Evolutionary conservation across 1,140 invertebrate species (phyloP).

Genomic region (Pseudomyrmex gracilis): DNA sequence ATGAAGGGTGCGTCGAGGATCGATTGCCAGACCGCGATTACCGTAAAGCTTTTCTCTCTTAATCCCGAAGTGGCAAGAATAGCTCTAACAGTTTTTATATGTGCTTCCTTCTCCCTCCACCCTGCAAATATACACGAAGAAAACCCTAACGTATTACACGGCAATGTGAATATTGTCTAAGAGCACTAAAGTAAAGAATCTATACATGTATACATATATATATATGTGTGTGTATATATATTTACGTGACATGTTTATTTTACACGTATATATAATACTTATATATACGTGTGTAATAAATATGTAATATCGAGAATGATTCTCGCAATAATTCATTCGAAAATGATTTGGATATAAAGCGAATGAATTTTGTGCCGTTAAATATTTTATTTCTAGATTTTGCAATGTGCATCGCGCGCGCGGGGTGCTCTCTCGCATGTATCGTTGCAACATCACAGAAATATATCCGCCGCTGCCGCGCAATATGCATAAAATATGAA

Average conservation of each 20-base stretch:
- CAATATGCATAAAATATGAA: slow-evolving; percentile 63
- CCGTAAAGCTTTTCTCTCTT: slow-evolving; percentile 20
- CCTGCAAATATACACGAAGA: neutral
- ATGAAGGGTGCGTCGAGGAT: slow-evolving; percentile 18
- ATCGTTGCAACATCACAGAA: slow-evolving; percentile 56
- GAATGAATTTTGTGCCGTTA: slow-evolving; percentile 58
- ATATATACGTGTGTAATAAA: slow-evolving; percentile 39
- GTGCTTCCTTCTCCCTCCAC: too few species aligned
- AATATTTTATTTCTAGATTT: slow-evolving; percentile 62
- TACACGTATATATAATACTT: neutral
- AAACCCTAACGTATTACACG: too few species aligned
- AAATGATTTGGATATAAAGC: slow-evolving; percentile 61
- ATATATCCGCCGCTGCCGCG: slow-evolving; percentile 48
- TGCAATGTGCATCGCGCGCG: slow-evolving; percentile 39
- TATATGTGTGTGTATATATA: too few species aligned
- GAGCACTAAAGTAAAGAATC: too few species aligned
- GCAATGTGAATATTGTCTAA: too few species aligned
- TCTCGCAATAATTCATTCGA: slow-evolving; percentile 54
- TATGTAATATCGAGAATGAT: slow-evolving; percentile 26
- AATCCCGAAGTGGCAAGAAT: slow-evolving; percentile 36
- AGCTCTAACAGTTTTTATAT: slow-evolving; percentile 5
- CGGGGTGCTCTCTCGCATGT: neutral
- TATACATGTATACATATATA: too few species aligned
- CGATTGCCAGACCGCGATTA: slow-evolving; percentile 30
- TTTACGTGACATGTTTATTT: too few species aligned